phyloP scores from a whole-genome alignment of 2,888 invertebrate species.

The Penaeus monodon region DNA sequence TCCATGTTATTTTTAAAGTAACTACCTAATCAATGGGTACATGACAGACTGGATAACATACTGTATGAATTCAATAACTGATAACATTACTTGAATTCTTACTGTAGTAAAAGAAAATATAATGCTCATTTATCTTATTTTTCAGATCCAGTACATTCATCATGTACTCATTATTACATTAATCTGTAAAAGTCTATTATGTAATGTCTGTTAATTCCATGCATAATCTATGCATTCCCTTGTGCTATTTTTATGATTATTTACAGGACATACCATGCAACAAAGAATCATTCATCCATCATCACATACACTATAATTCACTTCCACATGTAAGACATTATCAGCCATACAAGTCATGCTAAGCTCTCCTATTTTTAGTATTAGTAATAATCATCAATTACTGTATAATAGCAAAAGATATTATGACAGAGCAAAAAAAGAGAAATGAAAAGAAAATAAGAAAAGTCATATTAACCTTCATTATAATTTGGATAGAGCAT shows the following conservation, averaged over 20 bases:
- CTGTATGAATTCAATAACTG: no score
- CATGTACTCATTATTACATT: constrained; percentile 8
- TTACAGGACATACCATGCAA: background rate
- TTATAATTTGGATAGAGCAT: constrained; percentile 74
- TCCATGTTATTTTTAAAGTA: no score
- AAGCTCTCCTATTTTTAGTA: background rate
- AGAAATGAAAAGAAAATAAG: background rate
- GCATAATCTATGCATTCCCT: constrained; percentile 16
- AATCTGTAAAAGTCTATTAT: background rate
- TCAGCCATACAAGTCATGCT: background rate
- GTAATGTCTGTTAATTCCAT: background rate
- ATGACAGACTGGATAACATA: no score
- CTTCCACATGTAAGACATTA: background rate
- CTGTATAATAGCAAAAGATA: no score
- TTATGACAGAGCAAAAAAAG: background rate
- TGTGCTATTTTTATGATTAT: no score
- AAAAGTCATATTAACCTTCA: constrained; percentile 63
- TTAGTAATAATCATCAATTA: background rate
- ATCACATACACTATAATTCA: constrained; percentile 2
- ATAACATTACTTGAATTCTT: no score
- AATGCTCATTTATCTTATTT: no score
- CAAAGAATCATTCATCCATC: background rate
- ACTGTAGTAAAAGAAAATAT: no score
- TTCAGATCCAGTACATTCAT: background rate
- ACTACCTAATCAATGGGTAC: no score